Base-by-base conservation (phyloP, 2,888 invertebrate genomes). In the Caenorhabditis drosophilae region DNA sequence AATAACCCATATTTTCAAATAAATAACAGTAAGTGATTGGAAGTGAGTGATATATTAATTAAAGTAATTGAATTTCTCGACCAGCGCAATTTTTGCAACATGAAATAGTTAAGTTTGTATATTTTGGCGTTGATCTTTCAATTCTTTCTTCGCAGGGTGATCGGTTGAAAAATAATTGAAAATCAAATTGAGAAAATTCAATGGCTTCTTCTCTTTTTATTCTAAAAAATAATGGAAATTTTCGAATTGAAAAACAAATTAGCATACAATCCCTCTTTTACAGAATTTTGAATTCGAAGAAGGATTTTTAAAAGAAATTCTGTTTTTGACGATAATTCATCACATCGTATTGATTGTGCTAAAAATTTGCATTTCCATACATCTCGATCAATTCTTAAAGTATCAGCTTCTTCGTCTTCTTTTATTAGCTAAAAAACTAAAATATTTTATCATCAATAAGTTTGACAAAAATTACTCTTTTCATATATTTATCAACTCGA, bases 351-450 rank as follows among this genome's bases (percentile, higher is more conserved):
- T 2, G 69, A 67, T 55, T 75, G 75, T 23, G 95, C 94, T 76
- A 94, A 87, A 85, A 93, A 96, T 88, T 95, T 96, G 84, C 93
- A 93, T 68, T 93, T 88, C 94, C 94, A 96, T 48, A 95, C 92
- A 86, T 96, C 94, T 84, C 93, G 92, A 82, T 94, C 93, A 0
- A 94, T 92, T 18, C 92, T 91, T 35, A 95, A 85, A 88, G 91
- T 91, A 84, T 96, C 95, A 2, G 92, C 90, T 86, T 93, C 92
- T 84, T 95, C 94, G 86, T 92, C 91, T 85, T 93, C 85, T 1
- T 54, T 50, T 31, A 47, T 59, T 31, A 73, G 18, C 73, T 73
- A 56, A 59, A 68, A 58, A 16, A 9, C 6, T 6, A 18, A 36
- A 23, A 42, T 7, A 23, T 38, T 23, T 31, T 15, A 26, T n/a